Conservation (phyloP, 2,888 invertebrate species). For the Trachelus iudaicus region DNA sequence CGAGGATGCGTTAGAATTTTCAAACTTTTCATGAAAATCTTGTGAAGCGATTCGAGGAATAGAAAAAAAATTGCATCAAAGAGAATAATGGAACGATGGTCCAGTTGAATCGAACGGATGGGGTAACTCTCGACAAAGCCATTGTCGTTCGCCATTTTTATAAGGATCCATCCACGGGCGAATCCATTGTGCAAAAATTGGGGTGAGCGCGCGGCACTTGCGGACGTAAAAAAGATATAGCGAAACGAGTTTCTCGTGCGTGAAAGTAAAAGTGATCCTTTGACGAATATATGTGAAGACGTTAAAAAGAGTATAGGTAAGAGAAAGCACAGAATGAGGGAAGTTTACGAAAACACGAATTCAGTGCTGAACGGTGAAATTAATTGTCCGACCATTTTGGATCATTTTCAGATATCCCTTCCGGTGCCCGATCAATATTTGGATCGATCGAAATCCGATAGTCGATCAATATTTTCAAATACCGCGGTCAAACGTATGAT, state of each 20-base stretch:
- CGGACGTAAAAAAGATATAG: slow-evolving; percentile 52
- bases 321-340: slow-evolving; percentile 14
- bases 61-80: slow-evolving; percentile 23
- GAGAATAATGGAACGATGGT: slow-evolving; percentile 37
- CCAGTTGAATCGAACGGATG: slow-evolving; percentile 49
- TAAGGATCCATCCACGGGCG: slow-evolving; percentile 43
- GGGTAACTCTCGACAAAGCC: slow-evolving; percentile 56
- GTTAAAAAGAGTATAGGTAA: slow-evolving; percentile 14
- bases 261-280: slow-evolving; percentile 48
- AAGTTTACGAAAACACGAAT: neutral
- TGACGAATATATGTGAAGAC: slow-evolving; percentile 25
- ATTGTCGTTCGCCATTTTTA: slow-evolving; percentile 55
- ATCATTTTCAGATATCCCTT: neutral
- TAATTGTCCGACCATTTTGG: neutral
- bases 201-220: slow-evolving; percentile 42
- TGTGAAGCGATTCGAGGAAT: slow-evolving; percentile 2
- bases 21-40: neutral
- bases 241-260: slow-evolving; percentile 51
- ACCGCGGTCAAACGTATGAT: slow-evolving; percentile 18
- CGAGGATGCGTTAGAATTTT: neutral
- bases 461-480: slow-evolving; percentile 54
- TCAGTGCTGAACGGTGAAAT: neutral
- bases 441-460: slow-evolving; percentile 39
- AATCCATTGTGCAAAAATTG: slow-evolving; percentile 57
- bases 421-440: slow-evolving; percentile 42